Evolutionary conservation across 2,113 vertebrate species (phyloP), one percentile per base, ranked within the genome.

Genomic region (Eptesicus fuscus): DNA sequence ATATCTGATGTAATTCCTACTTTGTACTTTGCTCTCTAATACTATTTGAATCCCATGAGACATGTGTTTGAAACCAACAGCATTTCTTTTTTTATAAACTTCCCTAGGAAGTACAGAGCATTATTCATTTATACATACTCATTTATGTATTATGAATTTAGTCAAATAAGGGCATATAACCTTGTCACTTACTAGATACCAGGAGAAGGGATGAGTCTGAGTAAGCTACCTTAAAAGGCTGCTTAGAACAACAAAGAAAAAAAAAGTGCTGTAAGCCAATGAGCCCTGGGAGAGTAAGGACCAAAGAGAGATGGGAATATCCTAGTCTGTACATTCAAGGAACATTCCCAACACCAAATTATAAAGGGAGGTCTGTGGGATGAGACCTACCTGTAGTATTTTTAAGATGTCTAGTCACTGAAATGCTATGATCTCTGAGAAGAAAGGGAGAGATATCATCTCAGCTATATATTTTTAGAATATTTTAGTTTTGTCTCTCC

Each of bases 401-500:
- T 93, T 86, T 13, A 63, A 40, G n/a, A 63, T 17, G 8, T 37
- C 42, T 82, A 14, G 56, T 78, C 69, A 89, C 71, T 51, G 37
- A 77, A 51, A 80, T 32, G 14, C 11, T 74, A 14, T 16, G 37
- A 8, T 93, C 16, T 77, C 51, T 42, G 51, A 85, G 22, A 20
- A 84, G 44, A 32, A 90, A 9, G 35, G 16, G 30, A 56, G 14
- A 30, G 10, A 32, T 2, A 63, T 3, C 56, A 56, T 4, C 63
- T 88, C 30, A n/a, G 67, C 32, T 76, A 25, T 35, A 10, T 67
- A 44, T 35, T 92, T 93, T 91, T 76, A 42, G 65, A 53, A 56
- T 78, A 28, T 83, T 88, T 92, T 88, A 67, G 61, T 84, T 96
- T 73, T 76, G 61, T 73, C n/a, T 95, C 70, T 95, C 77, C 59